Conservation (phyloP, 2,888 invertebrate species). For the Entomobrya multifasciata region DNA sequence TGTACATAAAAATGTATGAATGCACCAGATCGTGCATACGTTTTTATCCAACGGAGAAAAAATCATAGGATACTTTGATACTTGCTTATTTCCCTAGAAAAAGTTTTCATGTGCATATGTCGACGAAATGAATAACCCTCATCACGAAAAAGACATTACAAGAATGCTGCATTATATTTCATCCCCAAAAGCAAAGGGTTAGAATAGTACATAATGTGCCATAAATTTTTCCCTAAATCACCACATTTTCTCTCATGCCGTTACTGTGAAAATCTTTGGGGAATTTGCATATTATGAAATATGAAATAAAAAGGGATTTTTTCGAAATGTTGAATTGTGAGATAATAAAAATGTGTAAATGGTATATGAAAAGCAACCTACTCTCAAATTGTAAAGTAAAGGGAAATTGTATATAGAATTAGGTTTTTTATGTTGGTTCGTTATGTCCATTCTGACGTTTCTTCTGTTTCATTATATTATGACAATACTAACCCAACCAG, state of each 20-base stretch:
- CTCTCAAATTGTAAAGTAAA: too few species aligned
- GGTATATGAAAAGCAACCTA: too few species aligned
- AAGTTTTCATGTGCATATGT: not conserved
- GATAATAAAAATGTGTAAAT: too few species aligned
- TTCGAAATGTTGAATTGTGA: too few species aligned
- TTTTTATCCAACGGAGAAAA: too few species aligned
- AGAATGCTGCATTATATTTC: not conserved
- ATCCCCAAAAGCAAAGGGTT: conserved; percentile 13
- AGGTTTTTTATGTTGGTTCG: too few species aligned
- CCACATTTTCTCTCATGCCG: conserved; percentile 67
- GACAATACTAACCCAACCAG: too few species aligned
- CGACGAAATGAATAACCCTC: not conserved
- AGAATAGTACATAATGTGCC: conserved; percentile 38
- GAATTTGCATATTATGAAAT: conserved; percentile 77
- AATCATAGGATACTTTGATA: too few species aligned
- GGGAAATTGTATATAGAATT: too few species aligned
- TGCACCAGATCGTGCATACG: not conserved
- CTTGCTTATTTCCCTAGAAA: too few species aligned
- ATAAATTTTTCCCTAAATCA: conserved; percentile 70
- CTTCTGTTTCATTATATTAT: too few species aligned
- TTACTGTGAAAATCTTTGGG: conserved; percentile 60
- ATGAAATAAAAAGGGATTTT: conserved; percentile 63
- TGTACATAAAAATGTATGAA: not conserved
- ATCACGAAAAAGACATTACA: conserved; percentile 3
- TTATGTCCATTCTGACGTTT: too few species aligned